Conservation (phyloP, 2,797 vertebrate genomes). For the Mus spretus region DNA sequence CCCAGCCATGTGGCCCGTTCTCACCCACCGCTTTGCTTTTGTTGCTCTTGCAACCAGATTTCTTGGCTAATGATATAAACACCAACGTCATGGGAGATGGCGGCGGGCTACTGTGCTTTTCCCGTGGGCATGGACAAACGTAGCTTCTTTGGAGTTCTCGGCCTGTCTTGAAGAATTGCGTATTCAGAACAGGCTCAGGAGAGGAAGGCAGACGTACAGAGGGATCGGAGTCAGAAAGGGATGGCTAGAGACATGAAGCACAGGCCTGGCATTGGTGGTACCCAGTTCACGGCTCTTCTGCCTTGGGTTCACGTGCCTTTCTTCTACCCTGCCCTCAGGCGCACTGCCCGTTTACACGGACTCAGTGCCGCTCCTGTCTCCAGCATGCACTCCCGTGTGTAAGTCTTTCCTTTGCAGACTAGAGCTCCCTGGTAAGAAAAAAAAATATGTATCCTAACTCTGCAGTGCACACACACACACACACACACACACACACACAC, state of each 20-base stretch:
- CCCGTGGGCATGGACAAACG: constrained; percentile 14
- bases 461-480: not conserved
- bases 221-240: not conserved
- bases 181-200: not conserved
- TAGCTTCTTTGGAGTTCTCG: not conserved
- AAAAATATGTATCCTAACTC: not conserved
- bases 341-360: accelerated
- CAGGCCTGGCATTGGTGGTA: not conserved
- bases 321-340: not conserved
- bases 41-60: constrained; percentile 79
- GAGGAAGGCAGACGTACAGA: not conserved
- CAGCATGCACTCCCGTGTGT: not conserved
- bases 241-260: not conserved
- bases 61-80: constrained; percentile 81
- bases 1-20: constrained; percentile 75
- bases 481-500: too few species aligned
- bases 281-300: not conserved
- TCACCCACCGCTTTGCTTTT: constrained; percentile 74
- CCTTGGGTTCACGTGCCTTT: not conserved
- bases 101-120: constrained; percentile 69
- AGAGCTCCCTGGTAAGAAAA: not conserved
- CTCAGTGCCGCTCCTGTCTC: not conserved
- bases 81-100: constrained; percentile 10
- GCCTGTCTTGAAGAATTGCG: not conserved
- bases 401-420: not conserved